Evolutionary conservation across 2,888 invertebrate genomes (phyloP).

Genomic region (Dorcus hopei): DNA sequence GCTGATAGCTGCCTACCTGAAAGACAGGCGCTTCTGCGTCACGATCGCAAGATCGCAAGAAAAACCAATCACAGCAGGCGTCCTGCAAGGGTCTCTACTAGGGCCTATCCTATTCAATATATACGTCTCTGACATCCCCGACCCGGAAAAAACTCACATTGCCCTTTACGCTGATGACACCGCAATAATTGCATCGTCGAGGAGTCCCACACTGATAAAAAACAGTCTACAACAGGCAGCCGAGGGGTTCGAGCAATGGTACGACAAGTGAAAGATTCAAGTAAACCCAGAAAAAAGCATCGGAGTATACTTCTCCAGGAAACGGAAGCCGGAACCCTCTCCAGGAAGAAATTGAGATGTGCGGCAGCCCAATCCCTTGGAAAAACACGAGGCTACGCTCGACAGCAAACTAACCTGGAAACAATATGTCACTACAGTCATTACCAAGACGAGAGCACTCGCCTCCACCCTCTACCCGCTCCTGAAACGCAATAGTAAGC

Average conservation of each 20-base stretch:
- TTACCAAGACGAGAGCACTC: too few relatives aligned
- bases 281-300: background rate
- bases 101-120: conserved; percentile 1
- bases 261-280: background rate
- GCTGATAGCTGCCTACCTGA: background rate
- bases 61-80: background rate
- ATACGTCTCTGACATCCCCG: conserved; percentile 3
- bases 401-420: too few relatives aligned
- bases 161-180: conserved; percentile 5
- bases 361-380: too few relatives aligned
- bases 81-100: background rate
- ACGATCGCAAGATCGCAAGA: too few relatives aligned
- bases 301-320: background rate
- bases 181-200: background rate
- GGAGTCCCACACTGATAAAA: background rate
- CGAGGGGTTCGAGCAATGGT: background rate
- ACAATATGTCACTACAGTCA: too few relatives aligned
- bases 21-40: background rate
- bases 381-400: too few relatives aligned
- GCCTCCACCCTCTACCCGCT: too few relatives aligned
- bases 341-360: too few relatives aligned
- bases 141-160: background rate
- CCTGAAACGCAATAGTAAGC: too few relatives aligned
- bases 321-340: too few relatives aligned
- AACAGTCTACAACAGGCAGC: background rate